Base-by-base conservation (phyloP, 2,113 vertebrate species). In the Carassius carassius region DNA sequence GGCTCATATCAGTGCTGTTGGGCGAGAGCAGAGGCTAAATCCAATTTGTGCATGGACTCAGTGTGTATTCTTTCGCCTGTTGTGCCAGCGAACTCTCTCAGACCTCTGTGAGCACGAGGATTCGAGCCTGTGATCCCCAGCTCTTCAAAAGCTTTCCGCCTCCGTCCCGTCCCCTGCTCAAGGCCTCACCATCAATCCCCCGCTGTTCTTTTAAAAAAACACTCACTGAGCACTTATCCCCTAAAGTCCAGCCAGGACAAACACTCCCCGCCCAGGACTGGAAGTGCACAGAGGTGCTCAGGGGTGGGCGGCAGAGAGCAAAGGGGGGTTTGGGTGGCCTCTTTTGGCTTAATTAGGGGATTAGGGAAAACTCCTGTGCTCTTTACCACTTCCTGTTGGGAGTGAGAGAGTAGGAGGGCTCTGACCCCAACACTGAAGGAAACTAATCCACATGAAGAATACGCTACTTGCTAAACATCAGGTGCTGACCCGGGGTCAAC, bases 341-440 rank as follows among this genome's bases (percentile, higher is more conserved):
- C 58, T 67, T 88, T 54, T 51, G 80, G 89, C 90, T 94, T 94
- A 94, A 95, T 95, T 94, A 93, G 92, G 91, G 93, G 93, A 94
- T 94, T 94, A 94, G 87, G 75, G 88, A 86, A 82, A 86, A 84
- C 88, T 92, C 91, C 92, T 94, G 93, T 93, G 92, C 94, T 95
- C 92, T 94, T 94, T 93, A 93, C 90, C 93, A 89, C 69, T 78
- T 83, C 82, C 86, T 76, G 84, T 83, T 78, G 89, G 86, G 88
- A 84, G 79, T 49, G 77, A 60, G 81, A 62, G 77, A 86, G 78
- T 60, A 70, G 78, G 80, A 51, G 80, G 85, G 85, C 41, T 78
- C 85, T 84, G 85, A 88, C 89, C 51, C 90, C 23, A 85, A 89
- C 91, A 87, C 90, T 91, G 84, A 82, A 91, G 86, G 91, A 73